Evolutionary conservation across 2,113 vertebrate genomes (phyloP), one percentile per base, ranked within the genome.

Genomic region (Misgurnus mizolepis): DNA sequence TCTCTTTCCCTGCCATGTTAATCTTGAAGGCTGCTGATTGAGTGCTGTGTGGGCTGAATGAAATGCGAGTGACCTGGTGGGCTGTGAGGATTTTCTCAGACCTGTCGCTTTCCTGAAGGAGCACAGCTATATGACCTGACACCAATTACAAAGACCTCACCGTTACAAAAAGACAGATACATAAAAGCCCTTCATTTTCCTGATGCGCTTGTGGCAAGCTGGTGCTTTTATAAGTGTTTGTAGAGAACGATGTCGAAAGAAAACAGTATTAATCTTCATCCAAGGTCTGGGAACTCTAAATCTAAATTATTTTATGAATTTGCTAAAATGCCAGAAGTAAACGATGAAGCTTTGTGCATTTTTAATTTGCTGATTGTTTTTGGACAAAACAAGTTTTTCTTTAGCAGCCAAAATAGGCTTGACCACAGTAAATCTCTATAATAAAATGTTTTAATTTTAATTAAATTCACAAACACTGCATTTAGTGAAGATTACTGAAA

Each of bases 281-380:
- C 17, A 58, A 58, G 17, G 55, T 58, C 17, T 18, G 3, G 55
- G 17, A 58, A 58, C 55, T 6, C 55, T n/a, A 17, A n/a, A 18
- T 58, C 17, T 3, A 7, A 58, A 17, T 7, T 18, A 17, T n/a
- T 58, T 58, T 7, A 58, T n/a, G 55, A 17, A 53, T 58, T 58
- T 58, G 7, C 3, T 5, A 8, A 18, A 6, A 58, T 5, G 22
- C 0, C 1, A 5, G 55, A n/a, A 1, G 55, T n/a, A 58, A 58
- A 58, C 55, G 12, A 4, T 58, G 47, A 41, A 1, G n/a, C 72
- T 81, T 39, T 3, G 43, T 40, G 22, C 64, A 43, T 76, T 81
- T 65, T 66, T 82, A 67, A 67, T 78, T 70, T 58, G 34, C 71
- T 39, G 18, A 2, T 66, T 62, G 58, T 82, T 78, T 22, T 22